A percentile compares a stretch with the other conserved stretches of the same genome.
Evolutionary conservation across 2,888 invertebrate species (phyloP).

Genomic region (Leucophenga montana): DNA sequence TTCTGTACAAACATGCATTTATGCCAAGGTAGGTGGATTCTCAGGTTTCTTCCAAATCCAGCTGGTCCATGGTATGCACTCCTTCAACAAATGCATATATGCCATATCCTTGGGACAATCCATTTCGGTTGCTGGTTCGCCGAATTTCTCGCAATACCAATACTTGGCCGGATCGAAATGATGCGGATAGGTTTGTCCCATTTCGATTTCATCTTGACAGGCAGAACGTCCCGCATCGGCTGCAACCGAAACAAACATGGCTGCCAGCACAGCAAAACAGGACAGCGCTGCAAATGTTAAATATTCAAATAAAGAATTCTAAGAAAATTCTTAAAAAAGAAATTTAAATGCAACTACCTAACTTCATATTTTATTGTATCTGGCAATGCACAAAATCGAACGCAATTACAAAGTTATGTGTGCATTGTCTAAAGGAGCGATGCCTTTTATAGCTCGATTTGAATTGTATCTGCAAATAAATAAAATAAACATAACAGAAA

Average conservation of each 20-base stretch:
- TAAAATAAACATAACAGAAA: not conserved
- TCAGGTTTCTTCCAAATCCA: conserved; percentile 68
- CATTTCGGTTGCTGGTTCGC: conserved; percentile 53
- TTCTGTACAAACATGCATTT: conserved; percentile 25
- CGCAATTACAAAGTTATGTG: no score
- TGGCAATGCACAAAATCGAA: not conserved
- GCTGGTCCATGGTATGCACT: conserved; percentile 69
- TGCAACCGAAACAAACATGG: conserved; percentile 52
- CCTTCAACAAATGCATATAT: conserved; percentile 65
- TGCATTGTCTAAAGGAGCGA: no score
- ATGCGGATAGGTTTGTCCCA: conserved; percentile 62
- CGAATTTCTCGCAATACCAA: conserved; percentile 64
- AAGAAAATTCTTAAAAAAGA: not conserved
- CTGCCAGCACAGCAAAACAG: not conserved
- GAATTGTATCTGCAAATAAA: not conserved
- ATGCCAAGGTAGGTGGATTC: conserved; percentile 66
- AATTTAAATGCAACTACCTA: not conserved
- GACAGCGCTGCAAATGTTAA: conserved; percentile 41
- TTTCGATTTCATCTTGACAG: conserved; percentile 60
- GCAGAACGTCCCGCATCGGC: conserved; percentile 66
- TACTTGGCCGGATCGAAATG: conserved; percentile 69
- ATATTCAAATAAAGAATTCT: not conserved
- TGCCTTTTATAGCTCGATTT: no score
- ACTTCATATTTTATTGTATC: not conserved
- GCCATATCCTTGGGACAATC: conserved; percentile 63